Evolutionary conservation across 92 coral and sea anemone genomes (phyloP).

Genomic region (Porites evermanni): DNA sequence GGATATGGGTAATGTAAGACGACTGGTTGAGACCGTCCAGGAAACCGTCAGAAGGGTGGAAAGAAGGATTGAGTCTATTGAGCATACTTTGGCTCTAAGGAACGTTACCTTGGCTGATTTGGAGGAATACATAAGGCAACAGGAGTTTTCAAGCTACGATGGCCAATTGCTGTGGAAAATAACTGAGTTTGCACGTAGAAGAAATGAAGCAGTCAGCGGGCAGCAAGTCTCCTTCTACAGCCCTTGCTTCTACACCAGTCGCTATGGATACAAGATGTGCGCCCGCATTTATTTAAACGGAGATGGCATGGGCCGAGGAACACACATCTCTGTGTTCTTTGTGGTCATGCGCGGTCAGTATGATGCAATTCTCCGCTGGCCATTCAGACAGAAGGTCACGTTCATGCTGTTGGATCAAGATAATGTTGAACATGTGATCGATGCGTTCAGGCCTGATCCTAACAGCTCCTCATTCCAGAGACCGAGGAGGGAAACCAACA

Average conservation of each 20-base stretch:
- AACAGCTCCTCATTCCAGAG: conserved; percentile 89
- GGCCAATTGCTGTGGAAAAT: conserved; percentile 61
- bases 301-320: conserved; percentile 72
- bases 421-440: conserved; percentile 82
- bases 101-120: conserved; percentile 59
- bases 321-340: conserved; percentile 54
- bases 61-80: conserved; percentile 51
- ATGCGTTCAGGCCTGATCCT: conserved; percentile 88
- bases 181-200: conserved; percentile 38
- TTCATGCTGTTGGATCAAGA: conserved; percentile 77
- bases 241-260: conserved; percentile 64
- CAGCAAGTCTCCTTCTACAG: conserved; percentile 62
- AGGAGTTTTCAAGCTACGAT: conserved; percentile 57
- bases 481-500: conserved; percentile 83
- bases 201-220: conserved; percentile 56
- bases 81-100: conserved; percentile 40
- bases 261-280: conserved; percentile 76
- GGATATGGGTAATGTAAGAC: conserved; percentile 16
- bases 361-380: conserved; percentile 83
- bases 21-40: conserved; percentile 30
- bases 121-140: conserved; percentile 40
- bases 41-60: conserved; percentile 33
- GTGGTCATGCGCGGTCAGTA: conserved; percentile 76
- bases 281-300: conserved; percentile 70
- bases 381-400: conserved; percentile 83